Evolutionary conservation across 1,140 invertebrate genomes (phyloP).

Genomic region (Gonioctena quinquepunctata): DNA sequence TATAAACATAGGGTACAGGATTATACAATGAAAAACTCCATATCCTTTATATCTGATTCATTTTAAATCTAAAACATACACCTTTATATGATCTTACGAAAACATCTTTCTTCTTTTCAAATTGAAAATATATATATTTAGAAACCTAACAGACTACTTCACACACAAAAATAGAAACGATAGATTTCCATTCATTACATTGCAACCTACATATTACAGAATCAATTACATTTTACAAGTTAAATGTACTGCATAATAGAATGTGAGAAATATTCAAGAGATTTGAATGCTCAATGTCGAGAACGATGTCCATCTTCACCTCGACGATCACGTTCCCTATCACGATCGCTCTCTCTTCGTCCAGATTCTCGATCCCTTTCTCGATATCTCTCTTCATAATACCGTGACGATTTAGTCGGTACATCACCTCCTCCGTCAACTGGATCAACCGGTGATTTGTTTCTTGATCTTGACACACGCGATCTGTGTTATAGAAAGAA

Average conservation of each 20-base stretch:
- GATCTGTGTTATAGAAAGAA: constrained; percentile 36
- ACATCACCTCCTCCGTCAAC: constrained; percentile 61
- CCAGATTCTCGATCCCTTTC: constrained; percentile 66
- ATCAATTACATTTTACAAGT: background rate
- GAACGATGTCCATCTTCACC: constrained; percentile 72
- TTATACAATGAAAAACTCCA: no score
- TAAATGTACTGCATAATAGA: constrained; percentile 9
- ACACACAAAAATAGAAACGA: constrained; percentile 14
- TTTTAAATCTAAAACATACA: background rate
- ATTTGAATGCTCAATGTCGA: constrained; percentile 61
- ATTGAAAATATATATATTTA: background rate
- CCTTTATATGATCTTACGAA: background rate
- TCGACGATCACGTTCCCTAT: constrained; percentile 69
- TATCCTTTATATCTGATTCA: background rate
- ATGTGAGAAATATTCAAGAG: background rate
- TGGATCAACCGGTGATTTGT: constrained; percentile 64
- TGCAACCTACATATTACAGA: constrained; percentile 9
- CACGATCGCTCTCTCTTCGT: constrained; percentile 66
- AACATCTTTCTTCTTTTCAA: background rate
- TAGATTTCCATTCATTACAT: constrained; percentile 19
- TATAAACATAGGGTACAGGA: no score
- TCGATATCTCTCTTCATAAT: constrained; percentile 82
- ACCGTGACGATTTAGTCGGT: constrained; percentile 64
- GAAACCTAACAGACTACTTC: constrained; percentile 7
- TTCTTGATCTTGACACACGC: constrained; percentile 57